phyloP scores from a whole-genome alignment of 1,140 invertebrate species.

The Cryptotermes secundus region DNA sequence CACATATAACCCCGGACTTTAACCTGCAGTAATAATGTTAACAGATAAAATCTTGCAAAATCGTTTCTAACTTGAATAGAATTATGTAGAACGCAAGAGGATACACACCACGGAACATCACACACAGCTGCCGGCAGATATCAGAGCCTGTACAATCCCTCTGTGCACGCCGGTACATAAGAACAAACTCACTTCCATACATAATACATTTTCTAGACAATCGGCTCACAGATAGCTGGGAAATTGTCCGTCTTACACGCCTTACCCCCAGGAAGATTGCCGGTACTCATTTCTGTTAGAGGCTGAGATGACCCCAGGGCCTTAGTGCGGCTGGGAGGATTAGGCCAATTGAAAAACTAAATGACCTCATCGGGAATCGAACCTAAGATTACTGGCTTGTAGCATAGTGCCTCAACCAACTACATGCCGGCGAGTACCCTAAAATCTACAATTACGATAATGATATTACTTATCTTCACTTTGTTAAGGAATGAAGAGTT shows the following conservation, averaged over 20 bases:
- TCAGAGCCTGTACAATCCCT: background rate
- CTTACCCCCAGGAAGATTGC: no score
- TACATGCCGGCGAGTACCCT: no score
- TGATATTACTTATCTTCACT: no score
- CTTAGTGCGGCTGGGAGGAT: no score
- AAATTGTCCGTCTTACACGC: no score
- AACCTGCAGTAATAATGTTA: conserved; percentile 10
- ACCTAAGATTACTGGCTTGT: background rate
- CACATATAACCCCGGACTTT: background rate
- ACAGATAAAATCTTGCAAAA: background rate
- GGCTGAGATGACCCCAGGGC: background rate
- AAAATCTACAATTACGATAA: no score
- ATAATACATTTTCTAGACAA: background rate
- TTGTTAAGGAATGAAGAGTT: no score
- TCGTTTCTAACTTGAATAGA: background rate
- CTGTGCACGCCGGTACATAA: background rate
- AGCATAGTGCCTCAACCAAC: no score
- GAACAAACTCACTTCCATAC: background rate
- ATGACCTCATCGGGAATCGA: background rate
- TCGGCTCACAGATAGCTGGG: no score
- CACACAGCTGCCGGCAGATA: background rate
- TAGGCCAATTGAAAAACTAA: background rate
- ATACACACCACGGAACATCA: background rate
- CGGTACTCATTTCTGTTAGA: background rate
- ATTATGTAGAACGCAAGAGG: background rate